phyloP scores from a whole-genome alignment of 2,888 invertebrate species.

The Tachystola acroxantha region DNA sequence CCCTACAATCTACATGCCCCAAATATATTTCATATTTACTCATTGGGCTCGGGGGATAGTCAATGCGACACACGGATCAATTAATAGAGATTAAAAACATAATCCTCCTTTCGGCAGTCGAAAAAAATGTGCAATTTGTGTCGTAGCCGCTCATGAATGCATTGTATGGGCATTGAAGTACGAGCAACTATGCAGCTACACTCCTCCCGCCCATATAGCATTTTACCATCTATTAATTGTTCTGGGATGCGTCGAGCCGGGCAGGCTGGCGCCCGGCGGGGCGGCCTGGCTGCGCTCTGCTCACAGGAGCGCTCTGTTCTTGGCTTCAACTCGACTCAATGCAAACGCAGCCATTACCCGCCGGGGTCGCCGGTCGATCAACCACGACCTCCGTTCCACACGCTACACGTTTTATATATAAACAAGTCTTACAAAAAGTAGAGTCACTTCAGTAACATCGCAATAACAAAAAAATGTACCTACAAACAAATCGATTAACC shows the following conservation, averaged over 20 bases:
- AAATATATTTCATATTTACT: background rate
- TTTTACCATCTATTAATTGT: too few species aligned
- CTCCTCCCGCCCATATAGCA: too few species aligned
- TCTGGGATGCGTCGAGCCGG: constrained; percentile 3
- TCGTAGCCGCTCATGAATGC: too few species aligned
- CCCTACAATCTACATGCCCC: too few species aligned
- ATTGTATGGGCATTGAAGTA: too few species aligned
- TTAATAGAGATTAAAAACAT: too few species aligned
- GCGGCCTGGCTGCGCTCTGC: constrained; percentile 30
- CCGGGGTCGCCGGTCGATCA: constrained; percentile 33
- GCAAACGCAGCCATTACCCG: constrained; percentile 41
- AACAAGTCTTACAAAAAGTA: constrained; percentile 7
- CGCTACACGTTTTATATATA: constrained; percentile 6
- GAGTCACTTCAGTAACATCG: constrained; percentile 12
- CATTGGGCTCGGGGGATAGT: too few species aligned
- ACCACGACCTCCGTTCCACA: constrained; percentile 25
- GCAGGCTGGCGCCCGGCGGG: constrained; percentile 48
- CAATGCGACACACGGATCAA: too few species aligned
- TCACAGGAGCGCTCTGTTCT: constrained; percentile 62
- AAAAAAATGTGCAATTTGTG: too few species aligned
- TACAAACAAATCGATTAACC: constrained; percentile 25
- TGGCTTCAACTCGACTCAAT: constrained; percentile 25
- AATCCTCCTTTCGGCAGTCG: too few species aligned
- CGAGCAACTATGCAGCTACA: too few species aligned
- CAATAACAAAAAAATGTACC: constrained; percentile 5